phyloP scores from a whole-genome alignment of 2,797 vertebrate genomes.

The Huso huso region DNA sequence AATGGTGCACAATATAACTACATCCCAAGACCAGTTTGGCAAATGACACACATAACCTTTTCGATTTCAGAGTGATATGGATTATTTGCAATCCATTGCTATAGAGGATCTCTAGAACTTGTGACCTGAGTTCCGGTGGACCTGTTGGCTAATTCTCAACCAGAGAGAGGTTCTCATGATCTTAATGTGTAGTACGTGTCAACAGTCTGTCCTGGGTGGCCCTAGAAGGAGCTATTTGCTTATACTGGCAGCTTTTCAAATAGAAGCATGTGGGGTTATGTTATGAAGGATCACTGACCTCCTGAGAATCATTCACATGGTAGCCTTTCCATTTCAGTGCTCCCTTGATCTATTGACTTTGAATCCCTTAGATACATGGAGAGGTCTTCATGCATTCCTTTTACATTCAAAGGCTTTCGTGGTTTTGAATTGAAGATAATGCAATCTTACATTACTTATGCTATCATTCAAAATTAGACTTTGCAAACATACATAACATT shows the following conservation, averaged over 20 bases:
- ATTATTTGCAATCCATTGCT: too few species aligned
- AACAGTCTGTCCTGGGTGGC: slow-evolving; percentile 33
- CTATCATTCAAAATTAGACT: too few species aligned
- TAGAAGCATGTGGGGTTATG: slow-evolving; percentile 27
- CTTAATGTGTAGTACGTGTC: slow-evolving; percentile 47
- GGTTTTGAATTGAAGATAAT: too few species aligned
- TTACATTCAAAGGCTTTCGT: neutral
- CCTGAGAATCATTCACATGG: slow-evolving; percentile 33
- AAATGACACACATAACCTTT: too few species aligned
- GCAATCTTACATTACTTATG: too few species aligned
- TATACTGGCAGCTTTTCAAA: slow-evolving; percentile 25
- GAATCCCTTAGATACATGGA: slow-evolving; percentile 4
- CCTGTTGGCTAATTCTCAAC: neutral
- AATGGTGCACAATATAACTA: too few species aligned
- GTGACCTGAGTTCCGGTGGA: too few species aligned
- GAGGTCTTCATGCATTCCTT: slow-evolving; percentile 7
- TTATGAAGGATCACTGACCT: slow-evolving; percentile 40
- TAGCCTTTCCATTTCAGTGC: slow-evolving; percentile 41
- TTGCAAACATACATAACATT: neutral
- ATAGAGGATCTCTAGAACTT: too few species aligned
- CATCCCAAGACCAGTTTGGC: too few species aligned
- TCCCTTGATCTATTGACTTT: slow-evolving; percentile 26
- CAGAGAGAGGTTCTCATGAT: slow-evolving; percentile 54
- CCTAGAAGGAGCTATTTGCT: slow-evolving; percentile 23
- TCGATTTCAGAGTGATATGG: too few species aligned